phyloP scores from a whole-genome alignment of 2,113 vertebrate species.

The Cranoglanis bouderius region DNA sequence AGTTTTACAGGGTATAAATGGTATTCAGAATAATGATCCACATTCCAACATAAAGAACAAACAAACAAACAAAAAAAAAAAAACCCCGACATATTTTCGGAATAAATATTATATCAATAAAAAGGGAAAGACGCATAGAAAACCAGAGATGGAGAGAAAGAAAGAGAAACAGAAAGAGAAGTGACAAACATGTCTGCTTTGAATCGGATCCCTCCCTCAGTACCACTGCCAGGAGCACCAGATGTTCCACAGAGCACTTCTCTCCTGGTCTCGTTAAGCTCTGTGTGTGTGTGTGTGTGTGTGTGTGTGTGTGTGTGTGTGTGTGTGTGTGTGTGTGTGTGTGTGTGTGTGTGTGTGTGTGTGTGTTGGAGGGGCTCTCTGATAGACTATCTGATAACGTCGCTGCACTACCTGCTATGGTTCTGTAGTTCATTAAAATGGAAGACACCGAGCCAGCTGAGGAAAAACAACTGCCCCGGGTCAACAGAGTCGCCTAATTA shows the following conservation, averaged over 20 bases:
- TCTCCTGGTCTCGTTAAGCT: slow-evolving; percentile 11
- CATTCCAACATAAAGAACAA: background rate
- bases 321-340: slow-evolving; percentile 5
- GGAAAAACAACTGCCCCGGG: background rate
- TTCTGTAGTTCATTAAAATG: background rate
- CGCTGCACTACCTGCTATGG: background rate
- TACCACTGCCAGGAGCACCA: slow-evolving; percentile 26
- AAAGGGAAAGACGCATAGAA: background rate
- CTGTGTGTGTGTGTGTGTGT: background rate
- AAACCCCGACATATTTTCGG: background rate
- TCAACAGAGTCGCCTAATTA: background rate
- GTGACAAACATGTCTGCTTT: slow-evolving; percentile 55
- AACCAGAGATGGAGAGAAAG: background rate
- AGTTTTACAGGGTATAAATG: background rate
- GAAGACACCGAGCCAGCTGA: background rate
- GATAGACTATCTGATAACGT: background rate
- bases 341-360: slow-evolving; percentile 5
- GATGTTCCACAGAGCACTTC: slow-evolving; percentile 20
- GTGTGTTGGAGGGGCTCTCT: background rate
- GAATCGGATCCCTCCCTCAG: slow-evolving; percentile 57
- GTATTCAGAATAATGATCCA: background rate
- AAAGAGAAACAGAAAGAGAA: background rate
- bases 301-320: slow-evolving; percentile 13
- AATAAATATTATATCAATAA: background rate
- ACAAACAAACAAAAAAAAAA: background rate